phyloP scores from a whole-genome alignment of 2,888 invertebrate genomes.

The Epistrophella euchroma region DNA sequence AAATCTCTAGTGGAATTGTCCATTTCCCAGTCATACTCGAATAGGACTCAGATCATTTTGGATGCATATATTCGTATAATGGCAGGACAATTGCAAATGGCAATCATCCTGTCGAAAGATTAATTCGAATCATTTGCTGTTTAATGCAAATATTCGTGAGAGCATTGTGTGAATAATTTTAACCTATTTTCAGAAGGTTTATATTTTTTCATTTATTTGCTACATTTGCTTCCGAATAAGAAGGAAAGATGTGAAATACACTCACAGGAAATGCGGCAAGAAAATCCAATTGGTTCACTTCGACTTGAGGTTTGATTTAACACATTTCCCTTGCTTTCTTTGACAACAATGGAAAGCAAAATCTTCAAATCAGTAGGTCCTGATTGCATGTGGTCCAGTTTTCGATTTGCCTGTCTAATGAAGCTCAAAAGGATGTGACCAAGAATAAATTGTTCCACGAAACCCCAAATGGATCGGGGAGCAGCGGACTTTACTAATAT shows the following conservation, averaged over 20 bases:
- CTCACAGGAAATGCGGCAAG: not conserved
- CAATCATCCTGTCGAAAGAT: conserved; percentile 70
- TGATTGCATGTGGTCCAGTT: conserved; percentile 66
- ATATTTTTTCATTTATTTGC: not conserved
- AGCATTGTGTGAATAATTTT: conserved; percentile 58
- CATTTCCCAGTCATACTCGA: conserved; percentile 41
- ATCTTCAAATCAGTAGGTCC: conserved; percentile 46
- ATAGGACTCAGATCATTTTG: conserved; percentile 43
- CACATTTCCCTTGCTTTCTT: conserved; percentile 46
- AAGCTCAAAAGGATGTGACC: conserved; percentile 65
- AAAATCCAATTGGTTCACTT: conserved; percentile 39
- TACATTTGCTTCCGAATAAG: not conserved
- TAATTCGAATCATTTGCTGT: conserved; percentile 66
- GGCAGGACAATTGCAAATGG: conserved; percentile 61
- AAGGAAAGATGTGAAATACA: not conserved
- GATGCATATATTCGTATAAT: conserved; percentile 19
- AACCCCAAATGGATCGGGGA: conserved; percentile 30
- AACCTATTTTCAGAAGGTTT: conserved; percentile 3
- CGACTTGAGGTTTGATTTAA: conserved; percentile 49
- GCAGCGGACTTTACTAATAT: not conserved
- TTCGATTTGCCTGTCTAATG: conserved; percentile 69
- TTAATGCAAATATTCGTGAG: conserved; percentile 61
- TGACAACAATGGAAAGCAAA: not conserved
- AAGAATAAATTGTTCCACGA: conserved; percentile 57
- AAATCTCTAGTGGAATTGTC: conserved; percentile 48